Conservation (phyloP, 2,888 invertebrate species). For the Stenoptilia bipunctidactyla region DNA sequence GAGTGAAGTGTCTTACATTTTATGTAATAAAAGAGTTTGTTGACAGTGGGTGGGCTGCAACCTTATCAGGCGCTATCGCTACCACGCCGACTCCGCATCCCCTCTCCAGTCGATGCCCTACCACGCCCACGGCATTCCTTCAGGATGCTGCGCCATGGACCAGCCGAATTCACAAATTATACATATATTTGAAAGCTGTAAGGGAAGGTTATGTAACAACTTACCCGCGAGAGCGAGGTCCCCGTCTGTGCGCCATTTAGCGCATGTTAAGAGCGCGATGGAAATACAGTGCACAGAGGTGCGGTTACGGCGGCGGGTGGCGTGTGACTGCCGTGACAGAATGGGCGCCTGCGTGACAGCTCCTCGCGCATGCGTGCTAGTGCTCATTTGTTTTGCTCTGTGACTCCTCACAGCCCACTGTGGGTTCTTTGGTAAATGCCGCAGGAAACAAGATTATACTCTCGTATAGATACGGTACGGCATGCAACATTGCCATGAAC, state of each 20-base stretch:
- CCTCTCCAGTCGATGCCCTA: conserved; percentile 33
- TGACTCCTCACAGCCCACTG: conserved; percentile 4
- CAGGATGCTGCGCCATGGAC: conserved; percentile 45
- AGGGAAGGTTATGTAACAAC: conserved; percentile 28
- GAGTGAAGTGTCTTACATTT: conserved; percentile 21
- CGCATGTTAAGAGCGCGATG: conserved; percentile 44
- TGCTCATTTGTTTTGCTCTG: conserved; percentile 55
- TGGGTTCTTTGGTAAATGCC: conserved; percentile 24
- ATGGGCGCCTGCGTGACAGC: conserved; percentile 39
- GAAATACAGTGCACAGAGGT: conserved; percentile 23
- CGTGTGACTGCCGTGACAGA: conserved; percentile 46
- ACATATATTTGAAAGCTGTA: conserved; percentile 5
- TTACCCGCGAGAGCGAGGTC: conserved; percentile 57
- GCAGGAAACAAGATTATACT: conserved; percentile 56
- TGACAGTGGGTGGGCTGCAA: conserved; percentile 52
- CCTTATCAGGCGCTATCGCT: conserved; percentile 48
- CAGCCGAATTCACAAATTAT: conserved; percentile 13
- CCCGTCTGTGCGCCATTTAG: conserved; percentile 61
- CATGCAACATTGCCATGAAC: conserved; percentile 45
- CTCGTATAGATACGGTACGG: conserved; percentile 41
- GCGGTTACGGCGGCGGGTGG: conserved; percentile 41
- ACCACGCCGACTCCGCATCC: conserved; percentile 43
- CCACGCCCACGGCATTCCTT: conserved; percentile 51
- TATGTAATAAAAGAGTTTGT: conserved; percentile 53
- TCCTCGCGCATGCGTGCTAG: conserved; percentile 44